Percentiles rank a stretch among this genome's conserved stretches.
phyloP scores from a whole-genome alignment of 2,888 invertebrate genomes.

The Villa cingulata region DNA sequence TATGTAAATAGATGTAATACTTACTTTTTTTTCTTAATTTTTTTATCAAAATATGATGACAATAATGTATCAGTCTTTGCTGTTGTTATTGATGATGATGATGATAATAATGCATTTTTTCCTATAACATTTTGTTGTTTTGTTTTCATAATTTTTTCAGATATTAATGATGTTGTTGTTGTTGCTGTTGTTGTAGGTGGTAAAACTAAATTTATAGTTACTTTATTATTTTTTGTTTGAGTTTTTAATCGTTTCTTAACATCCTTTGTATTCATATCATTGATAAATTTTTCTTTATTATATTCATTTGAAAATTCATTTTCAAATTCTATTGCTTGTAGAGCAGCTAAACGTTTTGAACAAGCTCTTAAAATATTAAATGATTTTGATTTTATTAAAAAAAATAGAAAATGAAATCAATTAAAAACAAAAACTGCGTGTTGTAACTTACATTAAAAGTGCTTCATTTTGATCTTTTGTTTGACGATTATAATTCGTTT shows the following conservation, averaged over 20 bases:
- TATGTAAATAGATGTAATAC: background rate
- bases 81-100: background rate
- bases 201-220: slow-evolving; percentile 10
- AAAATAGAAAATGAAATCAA: too few relatives aligned
- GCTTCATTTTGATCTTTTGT: slow-evolving; percentile 44
- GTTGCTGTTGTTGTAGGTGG: too few relatives aligned
- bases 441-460: slow-evolving; percentile 39
- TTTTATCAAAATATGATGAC: background rate
- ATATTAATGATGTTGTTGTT: too few relatives aligned
- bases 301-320: background rate
- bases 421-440: too few relatives aligned
- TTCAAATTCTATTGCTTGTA: background rate
- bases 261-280: background rate
- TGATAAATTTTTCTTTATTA: too few relatives aligned
- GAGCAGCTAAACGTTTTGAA: background rate
- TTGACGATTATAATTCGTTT: slow-evolving; percentile 19
- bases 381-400: too few relatives aligned
- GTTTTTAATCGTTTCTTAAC: background rate
- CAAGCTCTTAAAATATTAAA: background rate
- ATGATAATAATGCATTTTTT: background rate
- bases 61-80: background rate
- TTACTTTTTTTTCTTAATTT: background rate
- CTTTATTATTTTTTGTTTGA: slow-evolving; percentile 5
- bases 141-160: slow-evolving; percentile 2
- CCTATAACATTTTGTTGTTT: background rate